These are phyloP conservation scores for Tromatobia lineatoria DNA, from an alignment of 2,888 invertebrate species.

Conservation along the genomic window DNA sequence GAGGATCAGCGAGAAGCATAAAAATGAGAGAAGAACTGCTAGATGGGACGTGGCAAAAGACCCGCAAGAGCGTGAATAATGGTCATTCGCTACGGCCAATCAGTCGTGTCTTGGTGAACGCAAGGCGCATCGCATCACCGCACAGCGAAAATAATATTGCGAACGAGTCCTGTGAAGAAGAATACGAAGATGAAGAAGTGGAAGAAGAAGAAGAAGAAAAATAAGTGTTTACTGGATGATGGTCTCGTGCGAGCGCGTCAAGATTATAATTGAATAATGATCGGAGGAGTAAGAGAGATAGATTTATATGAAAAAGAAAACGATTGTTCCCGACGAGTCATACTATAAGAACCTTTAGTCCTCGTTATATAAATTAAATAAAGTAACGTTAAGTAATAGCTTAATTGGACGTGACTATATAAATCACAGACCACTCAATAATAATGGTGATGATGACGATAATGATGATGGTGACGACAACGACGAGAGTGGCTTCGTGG, in stretches of 20 bases:
- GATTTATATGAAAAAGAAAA: constrained; percentile 18
- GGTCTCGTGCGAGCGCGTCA: constrained; percentile 53
- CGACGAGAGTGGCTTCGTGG: constrained; percentile 6
- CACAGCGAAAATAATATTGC: constrained; percentile 66
- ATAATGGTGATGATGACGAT: background rate
- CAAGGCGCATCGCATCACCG: constrained; percentile 47
- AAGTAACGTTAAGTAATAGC: constrained; percentile 35
- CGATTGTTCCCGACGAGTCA: constrained; percentile 37
- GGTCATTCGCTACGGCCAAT: constrained; percentile 77
- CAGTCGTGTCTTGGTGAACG: constrained; percentile 70
- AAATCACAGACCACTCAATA: constrained; percentile 27
- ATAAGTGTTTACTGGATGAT: constrained; percentile 49
- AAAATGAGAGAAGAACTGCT: constrained; percentile 32
- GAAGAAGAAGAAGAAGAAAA: constrained; percentile 11
- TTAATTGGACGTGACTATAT: constrained; percentile 9
- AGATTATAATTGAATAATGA: constrained; percentile 59
- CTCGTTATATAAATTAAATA: constrained; percentile 46
- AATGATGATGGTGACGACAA: constrained; percentile 21
- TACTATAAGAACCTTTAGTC: constrained; percentile 34
- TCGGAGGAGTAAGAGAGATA: constrained; percentile 26
- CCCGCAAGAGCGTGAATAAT: constrained; percentile 73
- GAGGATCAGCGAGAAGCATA: constrained; percentile 7
- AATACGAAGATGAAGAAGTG: constrained; percentile 17
- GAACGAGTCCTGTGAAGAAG: constrained; percentile 48
- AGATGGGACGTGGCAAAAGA: constrained; percentile 45